Base-by-base conservation (phyloP, 2,113 vertebrate species). In the Trochalopteron elliotii region DNA sequence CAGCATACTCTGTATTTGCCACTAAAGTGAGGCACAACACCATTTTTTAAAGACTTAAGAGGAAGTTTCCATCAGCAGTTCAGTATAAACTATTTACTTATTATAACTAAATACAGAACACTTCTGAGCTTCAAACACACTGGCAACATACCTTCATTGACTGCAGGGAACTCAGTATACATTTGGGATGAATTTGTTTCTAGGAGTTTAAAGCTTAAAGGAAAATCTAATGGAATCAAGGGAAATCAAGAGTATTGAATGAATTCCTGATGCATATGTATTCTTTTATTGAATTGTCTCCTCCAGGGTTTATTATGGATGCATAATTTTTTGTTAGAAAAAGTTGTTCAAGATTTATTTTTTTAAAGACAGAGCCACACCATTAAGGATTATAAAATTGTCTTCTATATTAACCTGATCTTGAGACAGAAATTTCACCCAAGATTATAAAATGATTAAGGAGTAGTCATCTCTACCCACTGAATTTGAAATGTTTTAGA, bases 211-310 rank as follows among this genome's bases (percentile, higher is more conserved):
- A 69, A 94, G 40, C 39, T 72, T 94, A 50, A 87, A 92, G 56
- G 60, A 89, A 96, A 96, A 94, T 91, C 56, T 87, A 72, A 92
- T 50, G 44, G 84, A 96, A 96, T 50, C 92, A 68, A 93, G 92
- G 94, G 95, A 97, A 97, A 97, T 97, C 83, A 97, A 97, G 92
- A 96, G 82, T 93, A 95, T 85, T 94, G 64, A 96, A 64, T 75
- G 64, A 84, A 81, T 88, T 92, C 63, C 72, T 97, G 89, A 93
- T 97, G 78, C 49, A 77, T 96, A 75, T 79, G 49, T 86, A 94
- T 96, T 67, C 23, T 83, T 96, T 94, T 94, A 86, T 96, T 96
- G 82, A 76, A 83, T 91, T 94, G 24, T 55, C 45, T 96, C 82
- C 91, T 94, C 55, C 15, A 71, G 85, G 49, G 27, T 80, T 97